These are phyloP conservation scores for Sebastiscus tertius DNA, from an alignment of 2,797 vertebrate genomes.

Conservation along the genomic window DNA sequence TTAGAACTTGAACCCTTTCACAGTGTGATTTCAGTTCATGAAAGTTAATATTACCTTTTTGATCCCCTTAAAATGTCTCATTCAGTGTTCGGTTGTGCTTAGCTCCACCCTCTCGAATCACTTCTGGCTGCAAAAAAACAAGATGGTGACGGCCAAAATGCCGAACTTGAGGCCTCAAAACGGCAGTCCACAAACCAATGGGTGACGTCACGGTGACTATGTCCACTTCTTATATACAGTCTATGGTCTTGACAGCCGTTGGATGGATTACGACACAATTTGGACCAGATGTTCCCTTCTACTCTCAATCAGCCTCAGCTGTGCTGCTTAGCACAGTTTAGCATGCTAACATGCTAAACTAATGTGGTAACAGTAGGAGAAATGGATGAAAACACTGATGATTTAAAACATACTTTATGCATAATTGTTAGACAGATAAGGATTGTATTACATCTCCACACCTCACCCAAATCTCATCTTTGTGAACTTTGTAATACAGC, in stretches of 20 bases:
- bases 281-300: not conserved
- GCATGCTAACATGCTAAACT: not conserved
- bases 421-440: not conserved
- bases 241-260: not conserved
- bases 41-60: no score
- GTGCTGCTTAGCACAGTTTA: not conserved
- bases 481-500: not conserved
- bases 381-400: not conserved
- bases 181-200: no score
- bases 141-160: rapidly evolving
- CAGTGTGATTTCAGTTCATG: no score
- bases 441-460: not conserved
- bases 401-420: not conserved
- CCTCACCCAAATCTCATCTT: not conserved
- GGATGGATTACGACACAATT: not conserved
- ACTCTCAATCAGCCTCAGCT: not conserved
- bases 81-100: no score
- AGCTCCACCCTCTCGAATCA: no score
- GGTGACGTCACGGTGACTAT: no score
- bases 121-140: no score
- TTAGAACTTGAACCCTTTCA: no score
- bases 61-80: no score
- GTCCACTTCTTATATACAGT: no score
- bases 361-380: not conserved
- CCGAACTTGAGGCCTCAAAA: no score